A percentile compares a stretch with the other conserved stretches of the same genome.
These are phyloP conservation scores for Fregetta grallaria DNA, from an alignment of 2,113 vertebrate genomes.

Conservation along the genomic window DNA sequence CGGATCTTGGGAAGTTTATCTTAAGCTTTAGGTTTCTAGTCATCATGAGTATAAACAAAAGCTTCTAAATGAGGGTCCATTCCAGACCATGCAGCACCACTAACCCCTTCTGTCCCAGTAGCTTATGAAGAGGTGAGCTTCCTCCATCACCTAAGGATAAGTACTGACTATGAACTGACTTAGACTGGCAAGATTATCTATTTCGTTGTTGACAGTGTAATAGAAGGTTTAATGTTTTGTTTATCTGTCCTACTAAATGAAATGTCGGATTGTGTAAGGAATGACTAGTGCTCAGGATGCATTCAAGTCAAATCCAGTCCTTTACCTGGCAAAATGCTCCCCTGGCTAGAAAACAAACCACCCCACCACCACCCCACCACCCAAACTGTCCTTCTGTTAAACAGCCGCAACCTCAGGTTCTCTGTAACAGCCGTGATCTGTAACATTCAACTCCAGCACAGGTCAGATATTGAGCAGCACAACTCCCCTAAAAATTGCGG, in stretches of 20 bases:
- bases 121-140: fast-evolving
- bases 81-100: not conserved
- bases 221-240: not conserved
- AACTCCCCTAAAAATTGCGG: not conserved
- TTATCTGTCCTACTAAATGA: not conserved
- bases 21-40: not conserved
- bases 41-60: not conserved
- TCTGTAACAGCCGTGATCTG: not conserved
- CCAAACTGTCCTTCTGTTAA: not conserved
- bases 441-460: not conserved
- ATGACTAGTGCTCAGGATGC: not conserved
- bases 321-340: not conserved
- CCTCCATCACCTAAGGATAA: fast-evolving
- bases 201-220: not conserved
- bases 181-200: not conserved
- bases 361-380: not conserved
- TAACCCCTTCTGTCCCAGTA: not conserved
- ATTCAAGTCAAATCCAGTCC: not conserved
- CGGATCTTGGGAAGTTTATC: not conserved
- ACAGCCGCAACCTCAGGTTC: not conserved
- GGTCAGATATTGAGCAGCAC: not conserved
- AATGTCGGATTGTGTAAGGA: not conserved
- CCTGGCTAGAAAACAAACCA: not conserved
- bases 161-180: not conserved
- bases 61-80: not conserved